Evolutionary conservation across 2,113 vertebrate genomes (phyloP), one percentile per base, ranked within the genome.

Genomic region (Panthera uncia): DNA sequence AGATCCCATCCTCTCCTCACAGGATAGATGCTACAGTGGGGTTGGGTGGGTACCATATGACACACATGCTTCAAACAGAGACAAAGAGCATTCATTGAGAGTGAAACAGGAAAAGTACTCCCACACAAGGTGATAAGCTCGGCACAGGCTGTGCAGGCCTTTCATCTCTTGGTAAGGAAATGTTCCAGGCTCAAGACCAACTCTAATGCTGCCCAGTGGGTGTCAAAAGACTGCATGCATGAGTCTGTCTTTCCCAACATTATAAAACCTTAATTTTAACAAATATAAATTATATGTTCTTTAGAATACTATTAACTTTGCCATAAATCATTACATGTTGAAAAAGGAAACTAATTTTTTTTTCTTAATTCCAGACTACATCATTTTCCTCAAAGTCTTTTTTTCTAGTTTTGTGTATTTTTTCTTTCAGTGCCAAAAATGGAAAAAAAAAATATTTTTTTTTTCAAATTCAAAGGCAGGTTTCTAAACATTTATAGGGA

Each of bases 401-500:
- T 4, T 90, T 96, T 86, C 0, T 83, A 73, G 1, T 63, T 94
- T 57, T 88, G 11, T 15, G 18, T n/a, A 3, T 68, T 45, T 92
- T 93, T 61, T 36, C 84, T 78, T 48, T 89, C 21, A 95, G 68
- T 91, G 2, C 0, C 50, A 61, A 82, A 48, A 38, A 0, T 13
- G 1, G 1, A 45, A 45, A 3, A 4, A 4, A 68, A 71, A n/a
- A 94, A 31, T 7, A 95, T 23, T 9, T 61, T 23, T 23, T 21
- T 93, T 84, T 96, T 5, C 16, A 52, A 93, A 90, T 18, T 45
- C 78, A 95, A 91, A 48, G 82, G 36, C 31, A 86, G 0, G 79
- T 96, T 98, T 97, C 68, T 91, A 82, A 96, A n/a, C 25, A 61
- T 25, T 96, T 16, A 3, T 55, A 74, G 27, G 2, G 0, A 78